These are phyloP conservation scores for Papio anubis DNA, from an alignment of 2,113 vertebrate species.

Conservation along the genomic window DNA sequence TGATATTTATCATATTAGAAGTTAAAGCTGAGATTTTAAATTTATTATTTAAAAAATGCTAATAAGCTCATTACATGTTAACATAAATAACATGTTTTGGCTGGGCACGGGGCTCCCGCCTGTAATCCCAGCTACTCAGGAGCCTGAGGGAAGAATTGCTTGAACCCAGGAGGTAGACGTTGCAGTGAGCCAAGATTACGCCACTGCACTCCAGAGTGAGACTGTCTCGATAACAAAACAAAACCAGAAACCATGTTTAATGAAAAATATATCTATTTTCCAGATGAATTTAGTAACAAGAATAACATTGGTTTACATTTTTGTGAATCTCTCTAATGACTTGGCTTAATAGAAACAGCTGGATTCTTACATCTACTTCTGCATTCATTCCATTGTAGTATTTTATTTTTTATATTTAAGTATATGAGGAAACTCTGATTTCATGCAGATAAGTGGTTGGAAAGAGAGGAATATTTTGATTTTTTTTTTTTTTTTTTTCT, in stretches of 20 bases:
- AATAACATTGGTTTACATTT: not conserved
- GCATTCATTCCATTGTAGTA: not conserved
- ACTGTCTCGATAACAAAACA: too few species aligned
- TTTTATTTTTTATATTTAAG: not conserved
- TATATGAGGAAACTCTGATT: not conserved
- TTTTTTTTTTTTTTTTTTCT: not conserved
- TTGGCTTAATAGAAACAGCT: not conserved
- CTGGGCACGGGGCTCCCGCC: too few species aligned
- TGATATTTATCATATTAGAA: slow-evolving; percentile 18
- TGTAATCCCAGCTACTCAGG: too few species aligned
- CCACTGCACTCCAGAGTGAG: too few species aligned
- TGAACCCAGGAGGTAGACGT: too few species aligned
- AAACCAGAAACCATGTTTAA: not conserved
- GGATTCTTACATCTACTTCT: not conserved
- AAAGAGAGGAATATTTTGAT: not conserved
- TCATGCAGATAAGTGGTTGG: not conserved
- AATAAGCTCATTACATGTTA: not conserved
- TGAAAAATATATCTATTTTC: slow-evolving; percentile 38
- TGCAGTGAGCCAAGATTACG: too few species aligned
- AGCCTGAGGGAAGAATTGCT: too few species aligned
- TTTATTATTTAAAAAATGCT: not conserved
- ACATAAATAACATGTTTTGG: not conserved
- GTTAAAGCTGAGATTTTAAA: not conserved
- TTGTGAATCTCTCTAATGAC: not conserved
- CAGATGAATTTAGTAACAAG: not conserved